Percentiles rank a stretch among this genome's conserved stretches.
Evolutionary conservation across 2,888 invertebrate genomes (phyloP).

Genomic region (Vesta saturnalis): DNA sequence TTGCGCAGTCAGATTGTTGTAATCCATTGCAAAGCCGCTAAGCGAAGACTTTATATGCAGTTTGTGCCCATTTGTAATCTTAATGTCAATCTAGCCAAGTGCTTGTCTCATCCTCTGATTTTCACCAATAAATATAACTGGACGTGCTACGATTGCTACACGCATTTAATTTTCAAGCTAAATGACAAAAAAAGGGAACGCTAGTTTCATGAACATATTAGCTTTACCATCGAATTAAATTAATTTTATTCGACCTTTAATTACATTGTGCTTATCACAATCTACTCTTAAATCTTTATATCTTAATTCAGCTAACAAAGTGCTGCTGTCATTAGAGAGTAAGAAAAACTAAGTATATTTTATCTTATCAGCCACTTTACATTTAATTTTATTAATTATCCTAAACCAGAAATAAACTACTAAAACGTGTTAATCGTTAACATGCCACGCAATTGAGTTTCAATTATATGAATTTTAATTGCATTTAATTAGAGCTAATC

Average conservation of each 20-base stretch:
- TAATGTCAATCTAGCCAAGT: slow-evolving; percentile 47
- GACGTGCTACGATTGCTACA: slow-evolving; percentile 33
- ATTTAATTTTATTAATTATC: slow-evolving; percentile 37
- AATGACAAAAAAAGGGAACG: slow-evolving; percentile 4
- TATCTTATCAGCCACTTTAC: slow-evolving; percentile 29
- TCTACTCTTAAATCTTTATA: slow-evolving; percentile 38
- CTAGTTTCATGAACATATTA: slow-evolving; percentile 7
- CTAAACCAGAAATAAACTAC: slow-evolving; percentile 31
- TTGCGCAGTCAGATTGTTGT: slow-evolving; percentile 43
- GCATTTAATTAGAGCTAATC: slow-evolving; percentile 35
- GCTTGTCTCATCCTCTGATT: slow-evolving; percentile 47
- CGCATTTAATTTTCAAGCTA: slow-evolving; percentile 22
- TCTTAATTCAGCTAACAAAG: slow-evolving; percentile 40
- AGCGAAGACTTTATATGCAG: slow-evolving; percentile 51
- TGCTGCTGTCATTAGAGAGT: slow-evolving; percentile 30
- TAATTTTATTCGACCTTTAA: slow-evolving; percentile 30
- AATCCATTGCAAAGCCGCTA: slow-evolving; percentile 48
- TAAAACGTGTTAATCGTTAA: slow-evolving; percentile 31
- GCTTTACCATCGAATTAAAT: slow-evolving; percentile 15
- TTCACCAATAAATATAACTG: slow-evolving; percentile 47
- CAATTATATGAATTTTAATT: slow-evolving; percentile 39
- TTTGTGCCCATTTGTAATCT: slow-evolving; percentile 51
- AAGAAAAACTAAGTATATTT: slow-evolving; percentile 27
- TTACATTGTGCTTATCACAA: slow-evolving; percentile 35
- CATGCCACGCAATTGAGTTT: slow-evolving; percentile 33